Percentiles rank a stretch among this genome's conserved stretches.
Evolutionary conservation across 2,888 invertebrate species (phyloP).

Genomic region (Beris morrisii): DNA sequence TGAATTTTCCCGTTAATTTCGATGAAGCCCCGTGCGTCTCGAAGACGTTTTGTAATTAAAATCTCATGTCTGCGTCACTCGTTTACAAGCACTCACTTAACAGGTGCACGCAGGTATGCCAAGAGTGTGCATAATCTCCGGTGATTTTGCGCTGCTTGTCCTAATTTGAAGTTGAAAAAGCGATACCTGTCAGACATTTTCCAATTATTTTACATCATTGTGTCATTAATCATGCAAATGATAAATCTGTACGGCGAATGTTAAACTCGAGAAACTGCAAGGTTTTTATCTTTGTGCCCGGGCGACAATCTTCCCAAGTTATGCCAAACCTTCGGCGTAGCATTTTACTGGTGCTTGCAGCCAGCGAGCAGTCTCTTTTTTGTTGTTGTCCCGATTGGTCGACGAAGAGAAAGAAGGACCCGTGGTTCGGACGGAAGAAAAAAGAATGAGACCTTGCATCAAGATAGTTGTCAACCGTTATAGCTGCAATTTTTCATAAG

Average conservation of each 20-base stretch:
- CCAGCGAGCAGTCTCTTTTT: no score
- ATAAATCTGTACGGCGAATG: slow-evolving; percentile 44
- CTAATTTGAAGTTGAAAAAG: slow-evolving; percentile 21
- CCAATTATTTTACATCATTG: slow-evolving; percentile 49
- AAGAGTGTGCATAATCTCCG: background rate
- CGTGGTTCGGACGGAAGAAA: no score
- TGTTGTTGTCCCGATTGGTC: no score
- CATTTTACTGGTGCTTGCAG: background rate
- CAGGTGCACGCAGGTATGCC: background rate
- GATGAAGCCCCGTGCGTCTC: no score
- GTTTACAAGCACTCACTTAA: no score
- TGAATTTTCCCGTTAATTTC: no score
- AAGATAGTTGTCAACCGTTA: slow-evolving; percentile 37
- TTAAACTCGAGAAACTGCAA: background rate
- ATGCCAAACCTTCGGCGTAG: slow-evolving; percentile 14
- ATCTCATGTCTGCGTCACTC: no score
- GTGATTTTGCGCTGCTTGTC: slow-evolving; percentile 12
- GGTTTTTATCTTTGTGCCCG: background rate
- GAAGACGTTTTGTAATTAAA: no score
- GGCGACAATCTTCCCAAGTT: slow-evolving; percentile 13
- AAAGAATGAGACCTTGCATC: slow-evolving; percentile 12
- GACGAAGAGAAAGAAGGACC: no score
- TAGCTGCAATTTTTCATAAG: slow-evolving; percentile 34
- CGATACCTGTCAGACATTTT: slow-evolving; percentile 41
- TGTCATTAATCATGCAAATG: slow-evolving; percentile 51